Percentiles rank a stretch among this genome's conserved stretches.
These are phyloP conservation scores for Arothron firmamentum DNA, from an alignment of 2,113 vertebrate species.

Conservation along the genomic window DNA sequence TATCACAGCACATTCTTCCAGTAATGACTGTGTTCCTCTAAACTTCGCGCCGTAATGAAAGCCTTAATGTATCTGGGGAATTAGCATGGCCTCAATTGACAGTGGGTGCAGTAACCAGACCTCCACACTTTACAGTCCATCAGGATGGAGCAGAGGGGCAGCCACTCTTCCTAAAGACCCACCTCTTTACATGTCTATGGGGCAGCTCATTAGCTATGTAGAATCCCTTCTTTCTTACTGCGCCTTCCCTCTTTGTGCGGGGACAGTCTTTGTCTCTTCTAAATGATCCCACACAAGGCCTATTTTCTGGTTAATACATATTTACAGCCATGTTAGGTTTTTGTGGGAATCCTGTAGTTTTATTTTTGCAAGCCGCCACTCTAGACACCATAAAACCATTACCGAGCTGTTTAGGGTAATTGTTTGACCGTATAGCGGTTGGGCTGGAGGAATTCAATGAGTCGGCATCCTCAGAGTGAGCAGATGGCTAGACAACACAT, in stretches of 20 bases:
- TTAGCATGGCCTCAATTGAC: conserved; percentile 75
- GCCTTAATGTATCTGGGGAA: conserved; percentile 25
- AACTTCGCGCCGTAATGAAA: conserved; percentile 56
- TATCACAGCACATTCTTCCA: conserved; percentile 71
- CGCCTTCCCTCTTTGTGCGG: conserved; percentile 79
- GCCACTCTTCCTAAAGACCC: conserved; percentile 70
- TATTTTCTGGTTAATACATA: conserved; percentile 94
- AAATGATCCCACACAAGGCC: conserved; percentile 85
- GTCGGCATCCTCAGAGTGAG: conserved; percentile 66
- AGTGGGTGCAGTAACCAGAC: conserved; percentile 59
- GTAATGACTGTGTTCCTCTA: conserved; percentile 62
- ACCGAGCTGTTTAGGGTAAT: conserved; percentile 81
- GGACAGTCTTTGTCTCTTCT: conserved; percentile 79
- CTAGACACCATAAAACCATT: conserved; percentile 87
- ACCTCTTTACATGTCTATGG: conserved; percentile 81
- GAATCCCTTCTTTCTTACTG: conserved; percentile 82
- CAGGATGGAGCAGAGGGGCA: conserved; percentile 63
- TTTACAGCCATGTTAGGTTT: conserved; percentile 86
- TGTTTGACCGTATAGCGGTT: conserved; percentile 67
- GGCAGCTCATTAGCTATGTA: conserved; percentile 86
- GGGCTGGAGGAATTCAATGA: conserved; percentile 57
- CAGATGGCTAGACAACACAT: conserved; percentile 72
- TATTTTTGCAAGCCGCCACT: conserved; percentile 80
- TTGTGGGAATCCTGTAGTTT: conserved; percentile 86
- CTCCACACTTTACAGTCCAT: conserved; percentile 71